A percentile compares a stretch with the other conserved stretches of the same genome.
phyloP scores from a whole-genome alignment of 2,888 invertebrate species.

The Lomographa bimaculata region DNA sequence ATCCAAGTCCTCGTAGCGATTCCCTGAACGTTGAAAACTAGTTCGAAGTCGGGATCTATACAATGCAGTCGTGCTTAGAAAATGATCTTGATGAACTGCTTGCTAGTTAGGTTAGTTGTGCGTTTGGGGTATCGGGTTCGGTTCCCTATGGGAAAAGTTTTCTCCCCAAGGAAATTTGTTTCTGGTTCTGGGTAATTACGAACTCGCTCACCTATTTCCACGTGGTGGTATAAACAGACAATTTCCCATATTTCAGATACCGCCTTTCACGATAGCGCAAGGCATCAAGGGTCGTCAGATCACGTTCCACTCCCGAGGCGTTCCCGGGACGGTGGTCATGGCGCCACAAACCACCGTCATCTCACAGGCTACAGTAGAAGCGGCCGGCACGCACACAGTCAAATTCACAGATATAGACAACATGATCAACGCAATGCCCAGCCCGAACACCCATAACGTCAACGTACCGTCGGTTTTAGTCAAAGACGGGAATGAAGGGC shows the following conservation, averaged over 20 bases:
- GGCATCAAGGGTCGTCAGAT: conserved; percentile 67
- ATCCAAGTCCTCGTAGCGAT: too few relatives aligned
- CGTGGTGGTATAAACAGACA: background rate
- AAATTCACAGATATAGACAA: conserved; percentile 68
- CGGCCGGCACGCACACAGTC: conserved; percentile 44
- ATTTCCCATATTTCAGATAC: conserved; percentile 54
- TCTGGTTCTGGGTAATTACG: too few relatives aligned
- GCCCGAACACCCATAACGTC: conserved; percentile 32
- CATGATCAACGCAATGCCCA: conserved; percentile 60
- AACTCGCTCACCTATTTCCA: too few relatives aligned
- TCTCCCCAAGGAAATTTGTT: too few relatives aligned
- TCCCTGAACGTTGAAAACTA: too few relatives aligned
- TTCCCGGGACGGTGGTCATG: conserved; percentile 71
- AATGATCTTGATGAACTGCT: too few relatives aligned
- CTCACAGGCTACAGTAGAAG: conserved; percentile 62
- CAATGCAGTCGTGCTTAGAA: too few relatives aligned
- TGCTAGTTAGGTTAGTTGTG: too few relatives aligned
- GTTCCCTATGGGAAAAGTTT: too few relatives aligned
- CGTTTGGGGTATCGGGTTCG: too few relatives aligned
- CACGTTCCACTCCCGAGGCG: conserved; percentile 65
- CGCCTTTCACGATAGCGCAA: conserved; percentile 62
- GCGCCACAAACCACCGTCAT: conserved; percentile 72
- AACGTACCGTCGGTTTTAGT: conserved; percentile 55
- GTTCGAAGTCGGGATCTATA: too few relatives aligned
- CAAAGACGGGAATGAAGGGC: conserved; percentile 54